Base-by-base conservation (phyloP, 2,113 vertebrate genomes). In the Gorsachius goisagi region DNA sequence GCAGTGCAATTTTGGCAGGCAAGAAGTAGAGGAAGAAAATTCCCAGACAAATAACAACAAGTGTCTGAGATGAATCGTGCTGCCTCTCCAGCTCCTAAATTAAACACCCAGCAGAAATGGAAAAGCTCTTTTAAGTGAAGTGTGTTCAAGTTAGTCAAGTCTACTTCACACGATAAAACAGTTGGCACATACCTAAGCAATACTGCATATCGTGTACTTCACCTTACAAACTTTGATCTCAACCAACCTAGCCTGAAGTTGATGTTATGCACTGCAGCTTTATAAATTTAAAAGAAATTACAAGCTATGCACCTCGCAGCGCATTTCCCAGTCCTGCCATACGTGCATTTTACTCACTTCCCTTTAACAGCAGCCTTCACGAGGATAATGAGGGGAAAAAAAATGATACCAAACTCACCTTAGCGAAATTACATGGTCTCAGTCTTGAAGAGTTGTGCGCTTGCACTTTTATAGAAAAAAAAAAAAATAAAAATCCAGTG, bases 151-250 rank as follows among this genome's bases (percentile, higher is more conserved):
- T 76, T 17, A 32, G 56, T 75, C 62, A 50, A 59, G 68, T 56
- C 69, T 85, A 26, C 52, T 66, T 76, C 74, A 66, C 26, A 64
- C 0, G 4, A 39, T 39, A 21, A 24, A 62, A 37, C 37, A 62
- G 53, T 7, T 52, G 55, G 73, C 55, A 53, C 19, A 11, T 10
- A 74, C 13, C 58, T 49, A 39, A 79, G 59, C 62, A 37, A 22
- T 2, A 22, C 18, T 18, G 53, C 6, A 1, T 6, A 28, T 47
- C 1, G 1, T 3, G 9, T 16, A 23, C 26, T 14, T 84, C 24
- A 14, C 62, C 55, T 60, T 28, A 18, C 3, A 27, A 64, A 47
- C 35, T 60, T 49, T 16, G 5, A 78, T 50, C 49, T 56, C 32
- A 6, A 35, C 16, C 30, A 26, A 11, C 4, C 11, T 4, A 10